phyloP scores from a whole-genome alignment of 1,140 invertebrate genomes.

The Drosophila nannoptera region DNA sequence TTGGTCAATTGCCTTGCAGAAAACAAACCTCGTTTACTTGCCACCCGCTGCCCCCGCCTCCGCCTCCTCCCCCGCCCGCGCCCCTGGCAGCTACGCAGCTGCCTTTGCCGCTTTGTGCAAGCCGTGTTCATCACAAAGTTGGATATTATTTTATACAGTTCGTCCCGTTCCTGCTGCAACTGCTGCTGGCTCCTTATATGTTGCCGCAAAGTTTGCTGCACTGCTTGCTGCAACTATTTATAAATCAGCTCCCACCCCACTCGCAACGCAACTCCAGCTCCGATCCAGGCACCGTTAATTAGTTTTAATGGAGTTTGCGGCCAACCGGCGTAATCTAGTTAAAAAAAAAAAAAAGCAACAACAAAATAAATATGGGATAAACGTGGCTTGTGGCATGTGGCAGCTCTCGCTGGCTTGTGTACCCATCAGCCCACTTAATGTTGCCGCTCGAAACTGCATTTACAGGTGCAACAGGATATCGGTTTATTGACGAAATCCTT shows the following conservation, averaged over 20 bases:
- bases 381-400: not conserved
- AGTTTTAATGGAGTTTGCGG: conserved; percentile 61
- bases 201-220: conserved; percentile 41
- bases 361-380: conserved; percentile 17
- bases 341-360: conserved; percentile 19
- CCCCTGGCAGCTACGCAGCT: conserved; percentile 13
- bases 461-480: conserved; percentile 6
- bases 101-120: conserved; percentile 18
- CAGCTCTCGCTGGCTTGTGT: not conserved
- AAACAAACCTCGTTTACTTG: conserved; percentile 12
- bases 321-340: conserved; percentile 20
- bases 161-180: conserved; percentile 6
- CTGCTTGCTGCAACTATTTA: conserved; percentile 25
- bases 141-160: conserved; percentile 55
- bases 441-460: conserved; percentile 1
- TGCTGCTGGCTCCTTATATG: not conserved
- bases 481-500: not conserved
- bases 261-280: not conserved
- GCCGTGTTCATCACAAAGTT: conserved; percentile 43
- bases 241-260: conserved; percentile 1
- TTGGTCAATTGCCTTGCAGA: conserved; percentile 73
- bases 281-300: conserved; percentile 47
- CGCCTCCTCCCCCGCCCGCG: no score
- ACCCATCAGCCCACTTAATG: not conserved
- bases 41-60: conserved; percentile 1